Base-by-base conservation (phyloP, 2,888 invertebrate genomes). In the Lithodes maja region DNA sequence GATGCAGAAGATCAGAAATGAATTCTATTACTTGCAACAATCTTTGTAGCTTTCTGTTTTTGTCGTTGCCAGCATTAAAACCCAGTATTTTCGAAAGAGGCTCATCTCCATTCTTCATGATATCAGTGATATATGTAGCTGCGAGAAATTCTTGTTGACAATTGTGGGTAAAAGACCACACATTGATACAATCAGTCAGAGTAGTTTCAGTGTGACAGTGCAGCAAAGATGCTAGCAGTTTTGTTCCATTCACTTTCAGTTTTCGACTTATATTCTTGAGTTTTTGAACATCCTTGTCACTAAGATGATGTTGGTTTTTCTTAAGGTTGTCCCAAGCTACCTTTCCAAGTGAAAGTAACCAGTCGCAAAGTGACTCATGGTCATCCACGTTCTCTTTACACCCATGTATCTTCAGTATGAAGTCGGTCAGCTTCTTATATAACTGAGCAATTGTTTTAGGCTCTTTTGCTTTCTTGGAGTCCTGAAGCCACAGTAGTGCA, bases 1-100 rank as follows among this genome's bases (percentile, higher is more conserved):
- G 5, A n/a, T 17, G 12, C 1, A 85, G n/a, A 2, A 85, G 78
- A 61, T 54, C 85, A 50, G 77, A 55, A 50, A 85, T 68, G 3
- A 85, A 85, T 50, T 85, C 78, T 78, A 85, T 78, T 15, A 85
- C 85, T 78, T 33, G 85, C 15, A 78, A 52, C 33, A 85, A 85
- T 77, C 85, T 85, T 53, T 85, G 85, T 17, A 85, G n/a, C 17
- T 68, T 68, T 54, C 78, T 85, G 3, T 78, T 61, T n/a, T 78
- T 78, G 33, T 78, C 50, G 15, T 50, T 12, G 12, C 75, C 17
- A 17, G 50, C 50, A 82, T 15, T 17, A 2, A 85, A 50, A 61
- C 77, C 78, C 50, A 85, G 52, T 61, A 85, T 85, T n/a, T 61
- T 12, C 3, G 3, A 12, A 33, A 85, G 78, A n/a, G 85, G n/a